These are phyloP conservation scores for Aphyosemion australe DNA, from an alignment of 2,113 vertebrate species.

Conservation along the genomic window DNA sequence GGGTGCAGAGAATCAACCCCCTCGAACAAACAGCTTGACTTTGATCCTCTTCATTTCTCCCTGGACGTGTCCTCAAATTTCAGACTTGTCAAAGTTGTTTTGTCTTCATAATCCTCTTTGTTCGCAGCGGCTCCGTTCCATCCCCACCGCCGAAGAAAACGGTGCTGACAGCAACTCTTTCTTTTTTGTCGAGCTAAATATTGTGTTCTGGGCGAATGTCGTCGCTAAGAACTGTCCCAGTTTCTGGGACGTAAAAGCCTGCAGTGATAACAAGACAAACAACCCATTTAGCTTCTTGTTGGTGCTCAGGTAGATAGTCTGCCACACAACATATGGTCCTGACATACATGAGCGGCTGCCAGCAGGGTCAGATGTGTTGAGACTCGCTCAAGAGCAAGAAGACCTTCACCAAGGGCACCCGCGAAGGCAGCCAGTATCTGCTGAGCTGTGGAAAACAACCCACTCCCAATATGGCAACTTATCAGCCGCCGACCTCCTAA, in stretches of 20 bases:
- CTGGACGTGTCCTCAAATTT: constrained; percentile 71
- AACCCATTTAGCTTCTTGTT: constrained; percentile 24
- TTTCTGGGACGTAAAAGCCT: constrained; percentile 49
- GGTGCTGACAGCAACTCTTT: constrained; percentile 48
- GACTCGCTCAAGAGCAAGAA: constrained; percentile 42
- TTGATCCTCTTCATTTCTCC: constrained; percentile 67
- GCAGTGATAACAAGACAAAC: constrained; percentile 21
- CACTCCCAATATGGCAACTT: constrained; percentile 39
- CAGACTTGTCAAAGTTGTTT: constrained; percentile 73
- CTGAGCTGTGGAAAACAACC: constrained; percentile 52
- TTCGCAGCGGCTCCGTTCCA: constrained; percentile 50
- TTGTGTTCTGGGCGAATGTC: constrained; percentile 38
- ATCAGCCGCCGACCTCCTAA: constrained; percentile 54
- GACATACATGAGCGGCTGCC: constrained; percentile 66
- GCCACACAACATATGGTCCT: constrained; percentile 59
- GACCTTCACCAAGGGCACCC: constrained; percentile 67
- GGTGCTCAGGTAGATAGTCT: constrained; percentile 39
- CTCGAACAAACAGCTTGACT: constrained; percentile 60
- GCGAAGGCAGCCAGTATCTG: constrained; percentile 42
- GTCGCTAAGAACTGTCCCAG: constrained; percentile 39
- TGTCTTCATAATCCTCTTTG: constrained; percentile 72
- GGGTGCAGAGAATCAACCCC: constrained; percentile 30
- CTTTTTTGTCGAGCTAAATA: constrained; percentile 45
- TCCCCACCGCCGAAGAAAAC: constrained; percentile 54
- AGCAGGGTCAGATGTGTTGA: constrained; percentile 58